phyloP scores from a whole-genome alignment of 2,113 vertebrate genomes.

The Xenopus borealis region DNA sequence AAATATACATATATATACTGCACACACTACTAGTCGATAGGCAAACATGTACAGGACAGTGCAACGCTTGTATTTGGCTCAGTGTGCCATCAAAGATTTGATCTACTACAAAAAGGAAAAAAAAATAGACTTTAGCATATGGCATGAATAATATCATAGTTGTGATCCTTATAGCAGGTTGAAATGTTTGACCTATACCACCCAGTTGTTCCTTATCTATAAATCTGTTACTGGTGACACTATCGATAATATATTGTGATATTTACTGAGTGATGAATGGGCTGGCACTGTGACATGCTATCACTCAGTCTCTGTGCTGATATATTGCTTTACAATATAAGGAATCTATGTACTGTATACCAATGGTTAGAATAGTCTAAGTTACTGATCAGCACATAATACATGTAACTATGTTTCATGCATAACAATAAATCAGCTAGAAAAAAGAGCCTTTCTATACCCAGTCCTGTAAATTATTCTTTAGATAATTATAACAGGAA shows the following conservation, averaged over 20 bases:
- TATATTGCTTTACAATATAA: conserved; percentile 25
- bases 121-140: background rate
- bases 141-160: conserved; percentile 48
- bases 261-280: conserved; percentile 54
- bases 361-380: background rate
- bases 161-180: conserved; percentile 47
- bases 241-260: conserved; percentile 54
- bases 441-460: conserved; percentile 42
- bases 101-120: background rate
- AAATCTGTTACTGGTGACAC: conserved; percentile 51
- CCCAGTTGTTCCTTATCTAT: conserved; percentile 29
- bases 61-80: no score
- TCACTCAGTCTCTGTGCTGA: conserved; percentile 51
- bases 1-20: conserved; percentile 9
- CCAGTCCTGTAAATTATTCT: conserved; percentile 44
- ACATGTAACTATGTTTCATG: conserved; percentile 31
- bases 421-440: conserved; percentile 40
- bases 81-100: no score
- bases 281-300: conserved; percentile 53
- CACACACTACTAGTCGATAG: background rate
- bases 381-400: no score
- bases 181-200: conserved; percentile 53
- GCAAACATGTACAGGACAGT: background rate
- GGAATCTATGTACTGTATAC: background rate
- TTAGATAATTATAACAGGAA: conserved; percentile 48